phyloP scores from a whole-genome alignment of 2,888 invertebrate species.

The Temnothorax rugatulus region DNA sequence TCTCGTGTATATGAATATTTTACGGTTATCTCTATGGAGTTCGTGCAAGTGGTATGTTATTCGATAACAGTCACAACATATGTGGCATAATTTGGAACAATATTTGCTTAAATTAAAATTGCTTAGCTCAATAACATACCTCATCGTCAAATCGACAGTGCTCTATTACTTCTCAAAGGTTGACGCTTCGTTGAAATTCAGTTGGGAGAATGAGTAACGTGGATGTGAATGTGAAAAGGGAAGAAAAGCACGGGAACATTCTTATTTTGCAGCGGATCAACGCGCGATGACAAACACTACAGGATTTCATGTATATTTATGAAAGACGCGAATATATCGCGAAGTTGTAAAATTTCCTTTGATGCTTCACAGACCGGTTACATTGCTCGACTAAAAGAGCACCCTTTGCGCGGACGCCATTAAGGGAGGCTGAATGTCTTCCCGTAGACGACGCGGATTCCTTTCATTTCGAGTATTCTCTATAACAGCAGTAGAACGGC shows the following conservation, averaged over 20 bases:
- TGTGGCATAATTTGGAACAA: slow-evolving; percentile 30
- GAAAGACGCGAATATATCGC: slow-evolving; percentile 34
- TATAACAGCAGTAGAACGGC: slow-evolving; percentile 64
- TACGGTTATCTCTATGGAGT: slow-evolving; percentile 26
- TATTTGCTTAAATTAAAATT: slow-evolving; percentile 46
- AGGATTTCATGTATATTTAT: slow-evolving; percentile 36
- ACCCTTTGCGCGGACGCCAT: slow-evolving; percentile 65
- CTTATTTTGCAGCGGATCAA: background rate
- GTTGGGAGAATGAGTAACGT: background rate
- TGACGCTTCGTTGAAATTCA: background rate
- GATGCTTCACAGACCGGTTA: slow-evolving; percentile 50
- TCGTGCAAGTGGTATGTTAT: slow-evolving; percentile 28
- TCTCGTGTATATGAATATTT: slow-evolving; percentile 48
- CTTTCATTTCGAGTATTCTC: slow-evolving; percentile 69
- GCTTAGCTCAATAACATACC: slow-evolving; percentile 20
- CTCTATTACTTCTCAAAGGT: background rate
- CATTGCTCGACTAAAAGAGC: slow-evolving; percentile 59
- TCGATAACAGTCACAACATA: slow-evolving; percentile 32
- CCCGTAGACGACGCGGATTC: slow-evolving; percentile 63
- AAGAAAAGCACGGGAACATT: background rate
- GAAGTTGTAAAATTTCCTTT: slow-evolving; percentile 65
- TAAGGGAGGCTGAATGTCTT: slow-evolving; percentile 68
- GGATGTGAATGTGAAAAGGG: background rate
- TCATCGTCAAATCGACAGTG: background rate
- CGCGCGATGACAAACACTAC: background rate